These are phyloP conservation scores for Varroa destructor DNA, from an alignment of 1,140 invertebrate species.

Conservation along the genomic window DNA sequence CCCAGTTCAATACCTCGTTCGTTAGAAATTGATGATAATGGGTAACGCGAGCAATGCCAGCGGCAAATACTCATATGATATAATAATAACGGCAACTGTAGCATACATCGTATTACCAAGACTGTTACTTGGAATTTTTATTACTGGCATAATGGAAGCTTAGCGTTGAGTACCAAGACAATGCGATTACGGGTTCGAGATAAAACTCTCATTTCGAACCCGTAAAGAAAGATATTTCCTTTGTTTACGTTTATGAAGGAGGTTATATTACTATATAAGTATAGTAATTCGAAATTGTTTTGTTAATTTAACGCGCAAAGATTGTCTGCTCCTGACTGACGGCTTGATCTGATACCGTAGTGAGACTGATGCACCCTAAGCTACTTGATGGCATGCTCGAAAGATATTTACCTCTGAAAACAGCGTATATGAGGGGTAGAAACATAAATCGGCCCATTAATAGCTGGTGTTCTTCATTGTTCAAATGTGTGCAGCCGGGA, in stretches of 20 bases:
- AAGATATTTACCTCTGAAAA: slow-evolving; percentile 55
- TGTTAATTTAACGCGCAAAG: slow-evolving; percentile 51
- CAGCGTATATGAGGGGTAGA: neutral
- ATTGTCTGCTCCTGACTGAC: slow-evolving; percentile 63
- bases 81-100: too few relatives aligned
- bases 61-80: too few relatives aligned
- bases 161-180: neutral
- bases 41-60: too few relatives aligned
- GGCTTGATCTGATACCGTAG: slow-evolving; percentile 60
- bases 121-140: too few relatives aligned
- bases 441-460: neutral
- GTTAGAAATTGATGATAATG: too few relatives aligned
- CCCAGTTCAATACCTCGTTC: too few relatives aligned
- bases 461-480: too few relatives aligned
- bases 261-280: too few relatives aligned
- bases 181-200: slow-evolving; percentile 15
- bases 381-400: slow-evolving; percentile 89
- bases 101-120: too few relatives aligned
- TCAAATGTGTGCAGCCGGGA: neutral
- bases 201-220: slow-evolving; percentile 27
- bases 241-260: too few relatives aligned
- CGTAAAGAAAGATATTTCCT: slow-evolving; percentile 9
- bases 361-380: slow-evolving; percentile 80
- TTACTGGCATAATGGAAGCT: too few relatives aligned
- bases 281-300: too few relatives aligned